These are phyloP conservation scores for Chymomyza procnemis DNA, from an alignment of 2,888 invertebrate species.

Conservation along the genomic window DNA sequence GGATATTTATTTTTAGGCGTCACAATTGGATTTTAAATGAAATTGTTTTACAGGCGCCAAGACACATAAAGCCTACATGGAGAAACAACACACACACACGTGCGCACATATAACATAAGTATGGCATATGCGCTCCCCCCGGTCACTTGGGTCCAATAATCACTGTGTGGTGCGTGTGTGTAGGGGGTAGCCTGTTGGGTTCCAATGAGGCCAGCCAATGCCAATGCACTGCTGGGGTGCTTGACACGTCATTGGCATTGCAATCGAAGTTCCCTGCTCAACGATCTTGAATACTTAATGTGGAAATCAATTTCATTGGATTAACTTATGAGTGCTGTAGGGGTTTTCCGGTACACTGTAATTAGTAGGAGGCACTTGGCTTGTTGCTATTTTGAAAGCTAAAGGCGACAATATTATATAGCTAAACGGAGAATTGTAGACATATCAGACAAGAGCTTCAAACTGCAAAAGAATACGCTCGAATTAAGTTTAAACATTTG, in stretches of 20 bases:
- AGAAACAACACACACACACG: too few species aligned
- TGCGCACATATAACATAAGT: not conserved
- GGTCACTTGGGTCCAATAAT: not conserved
- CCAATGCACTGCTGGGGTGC: not conserved
- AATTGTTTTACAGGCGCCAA: slow-evolving; percentile 29
- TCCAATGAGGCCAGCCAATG: not conserved
- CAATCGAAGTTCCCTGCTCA: not conserved
- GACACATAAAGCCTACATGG: too few species aligned
- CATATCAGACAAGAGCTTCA: too few species aligned
- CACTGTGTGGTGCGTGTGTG: not conserved
- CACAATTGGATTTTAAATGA: slow-evolving; percentile 51
- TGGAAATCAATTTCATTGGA: not conserved
- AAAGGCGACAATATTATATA: too few species aligned
- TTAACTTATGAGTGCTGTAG: not conserved
- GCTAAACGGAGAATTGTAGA: too few species aligned
- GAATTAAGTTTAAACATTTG: too few species aligned
- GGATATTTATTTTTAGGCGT: slow-evolving; percentile 53
- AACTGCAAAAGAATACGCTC: too few species aligned
- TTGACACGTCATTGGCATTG: slow-evolving; percentile 5
- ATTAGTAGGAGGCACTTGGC: not conserved
- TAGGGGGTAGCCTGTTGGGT: not conserved
- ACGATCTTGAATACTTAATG: not conserved
- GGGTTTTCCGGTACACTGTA: slow-evolving; percentile 8
- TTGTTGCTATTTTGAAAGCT: not conserved
- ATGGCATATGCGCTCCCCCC: not conserved